Evolutionary conservation across 2,797 vertebrate species (phyloP).

Genomic region (Melanitta fusca): DNA sequence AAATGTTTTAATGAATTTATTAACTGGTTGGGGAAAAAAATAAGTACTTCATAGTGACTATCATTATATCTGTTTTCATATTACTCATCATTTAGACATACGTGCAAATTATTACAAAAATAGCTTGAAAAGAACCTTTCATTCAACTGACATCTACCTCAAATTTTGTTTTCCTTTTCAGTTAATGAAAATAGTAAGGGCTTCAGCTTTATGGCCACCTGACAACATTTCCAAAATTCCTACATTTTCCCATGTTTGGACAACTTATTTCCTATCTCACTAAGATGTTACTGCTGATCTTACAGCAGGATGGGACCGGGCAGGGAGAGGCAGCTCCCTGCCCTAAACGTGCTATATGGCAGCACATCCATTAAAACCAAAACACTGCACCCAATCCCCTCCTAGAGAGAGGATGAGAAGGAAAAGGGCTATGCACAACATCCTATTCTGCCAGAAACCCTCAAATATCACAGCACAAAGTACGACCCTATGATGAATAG

Average conservation of each 20-base stretch:
- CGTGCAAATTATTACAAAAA: not conserved
- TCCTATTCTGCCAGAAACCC: not conserved
- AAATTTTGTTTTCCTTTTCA: not conserved
- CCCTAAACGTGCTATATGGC: not conserved
- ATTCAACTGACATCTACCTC: not conserved
- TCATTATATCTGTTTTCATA: not conserved
- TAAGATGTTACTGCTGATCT: not conserved
- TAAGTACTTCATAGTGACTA: not conserved
- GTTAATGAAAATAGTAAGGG: not conserved
- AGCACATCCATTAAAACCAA: not conserved
- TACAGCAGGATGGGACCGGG: no score
- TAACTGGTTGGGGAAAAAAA: not conserved
- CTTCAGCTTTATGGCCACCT: not conserved
- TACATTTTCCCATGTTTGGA: not conserved
- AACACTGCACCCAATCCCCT: not conserved
- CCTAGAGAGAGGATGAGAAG: not conserved
- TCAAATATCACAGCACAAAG: not conserved
- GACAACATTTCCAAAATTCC: not conserved
- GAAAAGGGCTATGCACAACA: not conserved
- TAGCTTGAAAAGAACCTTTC: not conserved
- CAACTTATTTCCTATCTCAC: not conserved
- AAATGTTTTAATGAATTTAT: not conserved
- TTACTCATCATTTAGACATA: not conserved
- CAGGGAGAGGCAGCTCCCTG: not conserved
- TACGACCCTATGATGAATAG: fast-evolving